phyloP scores from a whole-genome alignment of 2,113 vertebrate species.

The Rhineura floridana region DNA sequence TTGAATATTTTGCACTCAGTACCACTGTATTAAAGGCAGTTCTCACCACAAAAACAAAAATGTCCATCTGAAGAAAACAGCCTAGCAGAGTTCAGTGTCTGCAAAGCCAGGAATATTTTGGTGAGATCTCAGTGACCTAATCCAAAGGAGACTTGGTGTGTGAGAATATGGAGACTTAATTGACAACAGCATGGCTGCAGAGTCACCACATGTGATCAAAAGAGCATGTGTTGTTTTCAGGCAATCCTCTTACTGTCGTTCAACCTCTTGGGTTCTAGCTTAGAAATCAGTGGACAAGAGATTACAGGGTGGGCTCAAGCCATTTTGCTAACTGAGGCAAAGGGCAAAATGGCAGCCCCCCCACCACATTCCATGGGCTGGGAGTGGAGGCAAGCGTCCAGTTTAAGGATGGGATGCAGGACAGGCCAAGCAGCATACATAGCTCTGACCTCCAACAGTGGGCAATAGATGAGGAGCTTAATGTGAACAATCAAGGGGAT shows the following conservation, averaged over 20 bases:
- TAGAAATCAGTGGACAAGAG: no score
- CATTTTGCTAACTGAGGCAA: no score
- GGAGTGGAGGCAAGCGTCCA: no score
- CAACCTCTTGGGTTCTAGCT: neutral
- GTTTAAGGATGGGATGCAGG: no score
- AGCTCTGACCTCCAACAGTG: no score
- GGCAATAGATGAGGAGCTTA: no score
- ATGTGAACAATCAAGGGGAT: no score
- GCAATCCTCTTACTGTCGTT: neutral
- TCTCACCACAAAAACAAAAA: neutral
- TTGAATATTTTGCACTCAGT: constrained; percentile 5
- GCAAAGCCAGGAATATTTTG: neutral
- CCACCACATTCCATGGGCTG: no score
- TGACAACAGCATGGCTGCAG: neutral
- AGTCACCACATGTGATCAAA: neutral
- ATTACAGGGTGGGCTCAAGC: no score
- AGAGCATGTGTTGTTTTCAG: neutral
- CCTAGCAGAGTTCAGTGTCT: neutral
- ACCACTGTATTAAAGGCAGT: neutral
- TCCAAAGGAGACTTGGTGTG: neutral
- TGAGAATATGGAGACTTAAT: neutral
- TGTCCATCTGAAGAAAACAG: neutral
- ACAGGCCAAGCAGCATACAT: no score
- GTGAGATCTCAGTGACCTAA: neutral
- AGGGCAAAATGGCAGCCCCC: no score